A percentile compares a stretch with the other conserved stretches of the same genome.
These are phyloP conservation scores for Stichodactyla helianthus DNA, from an alignment of 64 coral and sea anemone species.

Conservation along the genomic window DNA sequence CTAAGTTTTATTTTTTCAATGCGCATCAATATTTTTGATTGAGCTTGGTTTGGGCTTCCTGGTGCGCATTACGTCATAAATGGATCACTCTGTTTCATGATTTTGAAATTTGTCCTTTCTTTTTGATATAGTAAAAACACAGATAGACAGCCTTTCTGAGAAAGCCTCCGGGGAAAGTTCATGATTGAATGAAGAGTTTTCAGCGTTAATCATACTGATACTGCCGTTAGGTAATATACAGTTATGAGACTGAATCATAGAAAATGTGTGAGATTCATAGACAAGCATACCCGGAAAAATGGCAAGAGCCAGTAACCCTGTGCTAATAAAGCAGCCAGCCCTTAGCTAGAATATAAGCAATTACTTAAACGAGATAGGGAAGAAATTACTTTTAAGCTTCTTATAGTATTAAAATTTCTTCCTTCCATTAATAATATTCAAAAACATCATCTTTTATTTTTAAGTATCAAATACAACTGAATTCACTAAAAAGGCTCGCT, in stretches of 20 bases:
- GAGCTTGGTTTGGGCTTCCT: neutral
- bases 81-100: neutral
- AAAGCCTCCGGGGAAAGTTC: neutral
- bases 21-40: no score
- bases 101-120: neutral
- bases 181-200: neutral
- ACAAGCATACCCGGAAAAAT: neutral
- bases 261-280: neutral
- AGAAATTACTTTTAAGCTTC: slow-evolving; percentile 9
- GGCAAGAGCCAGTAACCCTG: neutral
- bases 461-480: neutral
- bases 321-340: slow-evolving; percentile 4
- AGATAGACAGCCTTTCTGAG: neutral
- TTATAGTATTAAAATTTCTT: neutral
- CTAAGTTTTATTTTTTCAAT: no score
- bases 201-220: neutral
- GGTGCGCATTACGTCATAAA: neutral
- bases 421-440: neutral
- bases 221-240: neutral
- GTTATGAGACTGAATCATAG: neutral
- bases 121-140: neutral
- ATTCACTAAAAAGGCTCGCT: neutral
- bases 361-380: neutral
- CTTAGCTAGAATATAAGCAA: slow-evolving; percentile 11
- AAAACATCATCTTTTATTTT: slow-evolving; percentile 8